Evolutionary conservation across 2,888 invertebrate genomes (phyloP).

Genomic region (Drosophila longiperda): DNA sequence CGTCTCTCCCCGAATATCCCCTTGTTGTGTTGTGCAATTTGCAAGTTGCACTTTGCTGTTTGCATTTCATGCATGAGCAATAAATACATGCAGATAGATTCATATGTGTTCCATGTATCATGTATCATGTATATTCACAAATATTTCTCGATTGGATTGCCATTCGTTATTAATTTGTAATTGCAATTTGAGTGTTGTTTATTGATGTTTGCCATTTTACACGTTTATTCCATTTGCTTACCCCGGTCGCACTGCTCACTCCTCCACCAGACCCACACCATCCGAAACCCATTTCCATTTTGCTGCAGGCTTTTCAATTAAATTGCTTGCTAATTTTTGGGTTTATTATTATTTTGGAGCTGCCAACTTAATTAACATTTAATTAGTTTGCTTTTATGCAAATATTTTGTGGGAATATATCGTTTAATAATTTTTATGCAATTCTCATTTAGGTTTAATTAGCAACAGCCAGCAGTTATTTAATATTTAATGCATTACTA

Average conservation of each 20-base stretch:
- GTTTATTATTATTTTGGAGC: conserved; percentile 30
- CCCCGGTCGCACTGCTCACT: background rate
- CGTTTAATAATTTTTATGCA: conserved; percentile 37
- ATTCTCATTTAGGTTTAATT: conserved; percentile 29
- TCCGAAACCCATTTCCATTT: background rate
- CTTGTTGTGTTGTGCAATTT: conserved; percentile 2
- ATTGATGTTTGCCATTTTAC: conserved; percentile 60
- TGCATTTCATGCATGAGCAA: background rate
- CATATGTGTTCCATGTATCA: background rate
- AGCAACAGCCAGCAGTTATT: conserved; percentile 22
- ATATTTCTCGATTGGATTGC: conserved; percentile 24
- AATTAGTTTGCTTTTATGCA: conserved; percentile 53
- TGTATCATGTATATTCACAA: conserved; percentile 17
- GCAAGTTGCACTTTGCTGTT: background rate
- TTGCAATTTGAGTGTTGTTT: conserved; percentile 58
- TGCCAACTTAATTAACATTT: conserved; percentile 53
- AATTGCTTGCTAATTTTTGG: conserved; percentile 39
- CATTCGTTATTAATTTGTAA: conserved; percentile 58
- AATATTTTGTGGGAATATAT: conserved; percentile 49
- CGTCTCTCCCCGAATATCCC: background rate
- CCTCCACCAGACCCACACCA: background rate
- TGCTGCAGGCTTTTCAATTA: conserved; percentile 29
- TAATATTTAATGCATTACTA: conserved; percentile 41
- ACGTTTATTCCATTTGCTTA: conserved; percentile 45
- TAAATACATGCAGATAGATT: conserved; percentile 2